Percentiles rank a stretch among this genome's conserved stretches.
These are phyloP conservation scores for Gisinianus flammeolus DNA, from an alignment of 2,888 invertebrate species.

Conservation along the genomic window DNA sequence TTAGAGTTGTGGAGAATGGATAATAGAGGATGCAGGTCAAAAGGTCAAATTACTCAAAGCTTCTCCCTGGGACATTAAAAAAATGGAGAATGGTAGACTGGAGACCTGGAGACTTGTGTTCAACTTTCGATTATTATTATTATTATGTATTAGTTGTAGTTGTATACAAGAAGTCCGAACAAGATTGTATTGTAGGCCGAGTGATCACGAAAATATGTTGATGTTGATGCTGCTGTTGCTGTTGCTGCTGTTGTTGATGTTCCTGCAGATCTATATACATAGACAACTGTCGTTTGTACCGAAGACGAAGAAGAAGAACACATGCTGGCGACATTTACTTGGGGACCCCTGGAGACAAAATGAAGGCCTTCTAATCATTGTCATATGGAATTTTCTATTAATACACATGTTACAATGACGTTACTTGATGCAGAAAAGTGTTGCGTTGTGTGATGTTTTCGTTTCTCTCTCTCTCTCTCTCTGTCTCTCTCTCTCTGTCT, in stretches of 20 bases:
- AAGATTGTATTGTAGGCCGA: not conserved
- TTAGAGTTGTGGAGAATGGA: too few relatives aligned
- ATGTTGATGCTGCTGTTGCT: not conserved
- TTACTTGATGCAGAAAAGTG: not conserved
- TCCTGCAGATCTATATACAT: not conserved
- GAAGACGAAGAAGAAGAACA: too few relatives aligned
- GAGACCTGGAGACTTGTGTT: not conserved
- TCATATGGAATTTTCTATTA: constrained; percentile 28
- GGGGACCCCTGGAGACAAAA: constrained; percentile 31
- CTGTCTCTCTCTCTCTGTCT: not conserved
- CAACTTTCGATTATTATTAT: not conserved
- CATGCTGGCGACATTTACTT: constrained; percentile 35
- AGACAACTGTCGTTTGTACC: not conserved
- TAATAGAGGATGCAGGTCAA: too few relatives aligned
- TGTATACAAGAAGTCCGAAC: not conserved
- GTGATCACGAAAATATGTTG: not conserved
- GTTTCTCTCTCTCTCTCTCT: not conserved
- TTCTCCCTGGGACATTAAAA: not conserved
- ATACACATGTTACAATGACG: not conserved
- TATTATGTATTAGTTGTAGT: not conserved
- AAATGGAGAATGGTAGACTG: too few relatives aligned
- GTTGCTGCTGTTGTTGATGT: not conserved
- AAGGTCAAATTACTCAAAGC: not conserved
- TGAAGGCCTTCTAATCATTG: constrained; percentile 40
- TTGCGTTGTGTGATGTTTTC: too few relatives aligned